Evolutionary conservation across 2,888 invertebrate genomes (phyloP).

Genomic region (Prosopocoilus inquinatus): DNA sequence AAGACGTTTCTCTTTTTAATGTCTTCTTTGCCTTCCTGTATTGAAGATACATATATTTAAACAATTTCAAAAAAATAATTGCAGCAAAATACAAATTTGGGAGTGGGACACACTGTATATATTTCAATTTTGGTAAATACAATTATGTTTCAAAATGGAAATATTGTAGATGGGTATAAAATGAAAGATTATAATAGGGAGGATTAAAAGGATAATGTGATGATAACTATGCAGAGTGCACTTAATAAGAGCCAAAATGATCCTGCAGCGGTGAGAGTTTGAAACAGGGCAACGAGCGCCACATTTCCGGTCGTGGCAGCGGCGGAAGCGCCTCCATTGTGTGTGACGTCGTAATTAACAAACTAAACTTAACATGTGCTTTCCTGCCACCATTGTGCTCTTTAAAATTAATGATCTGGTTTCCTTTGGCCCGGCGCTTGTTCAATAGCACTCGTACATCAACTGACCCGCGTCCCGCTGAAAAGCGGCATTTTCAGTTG

Average conservation of each 20-base stretch:
- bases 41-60: too few relatives aligned
- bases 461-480: constrained; percentile 45
- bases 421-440: constrained; percentile 41
- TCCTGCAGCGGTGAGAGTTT: constrained; percentile 37
- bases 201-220: neutral
- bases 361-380: constrained; percentile 57
- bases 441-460: constrained; percentile 48
- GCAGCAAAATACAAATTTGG: too few relatives aligned
- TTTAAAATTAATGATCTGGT: constrained; percentile 50
- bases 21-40: too few relatives aligned
- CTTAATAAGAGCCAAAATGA: constrained; percentile 33
- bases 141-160: too few relatives aligned
- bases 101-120: too few relatives aligned
- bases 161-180: too few relatives aligned
- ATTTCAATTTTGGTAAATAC: too few relatives aligned
- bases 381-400: constrained; percentile 54
- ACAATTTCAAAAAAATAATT: too few relatives aligned
- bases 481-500: constrained; percentile 32
- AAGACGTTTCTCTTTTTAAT: too few relatives aligned
- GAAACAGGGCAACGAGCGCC: constrained; percentile 44
- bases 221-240: constrained; percentile 1
- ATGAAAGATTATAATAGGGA: neutral
- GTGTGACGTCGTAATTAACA: constrained; percentile 53
- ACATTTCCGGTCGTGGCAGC: constrained; percentile 47
- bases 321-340: constrained; percentile 50